Evolutionary conservation across 2,113 vertebrate genomes (phyloP), one percentile per base, ranked within the genome.

Genomic region (Sturnus vulgaris): DNA sequence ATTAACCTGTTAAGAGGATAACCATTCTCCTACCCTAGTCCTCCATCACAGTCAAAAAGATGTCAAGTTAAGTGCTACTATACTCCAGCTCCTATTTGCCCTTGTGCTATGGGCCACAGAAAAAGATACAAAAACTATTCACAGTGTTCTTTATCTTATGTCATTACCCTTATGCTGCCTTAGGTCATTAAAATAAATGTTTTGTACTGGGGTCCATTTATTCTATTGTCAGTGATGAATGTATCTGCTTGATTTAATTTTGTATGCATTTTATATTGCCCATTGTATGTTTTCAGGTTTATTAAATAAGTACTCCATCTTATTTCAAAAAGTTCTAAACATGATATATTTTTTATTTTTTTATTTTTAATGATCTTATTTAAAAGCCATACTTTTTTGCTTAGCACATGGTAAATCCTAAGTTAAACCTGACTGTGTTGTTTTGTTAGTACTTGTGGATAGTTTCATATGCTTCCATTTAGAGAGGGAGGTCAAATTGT

Each of bases 161-260:
- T 73, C 87, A 90, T 97, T 97, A 97, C 97, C 95, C 93, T 97
- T 77, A 49, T 80, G 37, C 78, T 96, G 92, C 92, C 79, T n/a
- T 69, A 97, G 95, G 96, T 96, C 97, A 97, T 97, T 98, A 97
- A 97, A 98, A 98, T 97, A 98, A 97, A 98, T 97, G 94, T 92
- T 98, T 95, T 86, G 79, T 82, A 50, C 79, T 94, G 82, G 90
- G 83, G 75, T 92, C 94, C 96, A 97, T 97, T 98, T 98, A 97
- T 97, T 96, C 94, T 97, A 93, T 71, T 97, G 96, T 96, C 97
- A 97, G 90, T 98, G 98, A 98, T 97, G 92, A 97, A 98, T 98
- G 94, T 47, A 96, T 80, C 96, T 97, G 96, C 40, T 98, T 96
- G 83, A 90, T 96, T 97, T 97, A 95, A 98, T 98, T 97, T 96